Evolutionary conservation across 2,888 invertebrate genomes (phyloP), one percentile per base, ranked within the genome.

Genomic region (Hypercompe scribonia): DNA sequence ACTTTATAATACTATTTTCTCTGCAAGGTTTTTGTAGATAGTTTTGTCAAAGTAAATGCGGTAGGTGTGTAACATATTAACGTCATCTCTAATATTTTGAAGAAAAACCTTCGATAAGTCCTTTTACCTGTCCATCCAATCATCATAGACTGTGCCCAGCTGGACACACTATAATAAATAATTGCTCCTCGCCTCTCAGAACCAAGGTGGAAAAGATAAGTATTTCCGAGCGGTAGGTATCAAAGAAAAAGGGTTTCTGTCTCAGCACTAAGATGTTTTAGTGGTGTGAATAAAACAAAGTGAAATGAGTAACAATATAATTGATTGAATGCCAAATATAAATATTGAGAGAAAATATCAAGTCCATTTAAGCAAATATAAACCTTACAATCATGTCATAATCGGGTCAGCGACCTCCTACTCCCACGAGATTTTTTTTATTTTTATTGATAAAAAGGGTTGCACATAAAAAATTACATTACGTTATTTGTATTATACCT

Each of bases 311-410:
- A 95, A 95, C 95, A 95, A 91, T 95, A 93, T 93, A 94, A 91
- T 95, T 95, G 93, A 95, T 94, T 94, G 93, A 94, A 93, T 93
- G 88, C 86, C 92, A 94, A 94, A 94, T 95, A 91, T 93, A 93
- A 94, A 91, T 94, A 92, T 87, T 87, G 89, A 94, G 93, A 93
- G 90, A 93, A 94, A 94, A 93, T 93, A 93, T 89, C 84, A 85
- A 88, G 86, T 84, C 83, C 89, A 84, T 84, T 88, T 83, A 88
- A 90, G 83, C 8, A 61, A 61, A 31, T 61, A 31, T 61, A 61
- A 18, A 61, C 31, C n/a, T 83, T 85, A 86, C 84, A 89, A 84
- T 86, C 83, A 86, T 79, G 84, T 86, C 83, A 86, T 70, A 79
- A 79, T 78, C 34, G 36, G 68, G 72, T 76, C 71, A 24, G 5